Evolutionary conservation across 2,113 vertebrate genomes (phyloP).

Genomic region (Argyrosomus japonicus): DNA sequence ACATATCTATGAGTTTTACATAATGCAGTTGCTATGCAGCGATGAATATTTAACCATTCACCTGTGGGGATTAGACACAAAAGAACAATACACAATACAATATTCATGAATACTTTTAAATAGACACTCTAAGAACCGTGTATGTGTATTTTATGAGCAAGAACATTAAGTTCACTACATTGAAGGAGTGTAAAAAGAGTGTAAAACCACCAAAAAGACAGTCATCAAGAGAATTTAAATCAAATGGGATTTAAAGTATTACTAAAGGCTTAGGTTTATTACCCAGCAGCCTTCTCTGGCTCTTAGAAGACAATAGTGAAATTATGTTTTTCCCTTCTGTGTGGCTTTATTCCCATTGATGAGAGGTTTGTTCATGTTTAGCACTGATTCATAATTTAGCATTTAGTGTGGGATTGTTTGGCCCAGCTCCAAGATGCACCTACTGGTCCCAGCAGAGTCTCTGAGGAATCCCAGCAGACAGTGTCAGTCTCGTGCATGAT

Average conservation of each 20-base stretch:
- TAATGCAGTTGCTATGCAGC: slow-evolving; percentile 26
- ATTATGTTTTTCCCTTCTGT: slow-evolving; percentile 43
- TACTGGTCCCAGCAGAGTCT: slow-evolving; percentile 23
- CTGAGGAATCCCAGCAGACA: slow-evolving; percentile 17
- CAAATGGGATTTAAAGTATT: slow-evolving; percentile 47
- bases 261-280: slow-evolving; percentile 44
- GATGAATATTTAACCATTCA: slow-evolving; percentile 65
- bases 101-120: slow-evolving; percentile 61
- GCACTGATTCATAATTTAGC: slow-evolving; percentile 63
- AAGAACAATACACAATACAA: slow-evolving; percentile 58
- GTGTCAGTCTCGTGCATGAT: slow-evolving; percentile 12
- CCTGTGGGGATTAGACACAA: slow-evolving; percentile 53
- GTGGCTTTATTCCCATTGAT: slow-evolving; percentile 36
- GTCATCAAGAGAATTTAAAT: slow-evolving; percentile 40
- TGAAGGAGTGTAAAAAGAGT: slow-evolving; percentile 17
- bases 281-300: slow-evolving; percentile 19
- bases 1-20: slow-evolving; percentile 8
- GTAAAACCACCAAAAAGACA: slow-evolving; percentile 6
- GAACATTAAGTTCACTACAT: not conserved
- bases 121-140: slow-evolving; percentile 22
- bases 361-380: slow-evolving; percentile 52
- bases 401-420: slow-evolving; percentile 9
- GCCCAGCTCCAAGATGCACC: not conserved
- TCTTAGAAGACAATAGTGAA: slow-evolving; percentile 38
- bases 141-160: slow-evolving; percentile 4